Evolutionary conservation across 2,888 invertebrate species (phyloP).

Genomic region (Pristionchus mayeri): DNA sequence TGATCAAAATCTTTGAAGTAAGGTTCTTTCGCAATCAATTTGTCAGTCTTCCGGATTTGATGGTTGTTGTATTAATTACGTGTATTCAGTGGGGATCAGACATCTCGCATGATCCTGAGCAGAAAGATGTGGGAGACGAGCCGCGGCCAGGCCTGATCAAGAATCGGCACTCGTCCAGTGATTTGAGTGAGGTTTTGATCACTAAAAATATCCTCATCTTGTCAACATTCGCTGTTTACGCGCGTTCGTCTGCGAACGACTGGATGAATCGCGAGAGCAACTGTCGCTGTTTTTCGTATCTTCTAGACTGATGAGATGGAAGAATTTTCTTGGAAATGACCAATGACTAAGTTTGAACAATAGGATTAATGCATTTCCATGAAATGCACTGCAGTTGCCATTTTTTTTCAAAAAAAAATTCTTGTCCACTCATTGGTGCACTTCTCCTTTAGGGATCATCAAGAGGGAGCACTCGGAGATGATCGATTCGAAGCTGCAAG

Average conservation of each 20-base stretch:
- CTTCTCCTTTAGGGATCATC: slow-evolving; percentile 74
- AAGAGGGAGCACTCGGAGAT: slow-evolving; percentile 64
- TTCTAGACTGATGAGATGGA: no score
- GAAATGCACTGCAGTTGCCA: no score
- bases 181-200: slow-evolving; percentile 55
- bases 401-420: no score
- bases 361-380: no score
- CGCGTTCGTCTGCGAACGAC: not conserved
- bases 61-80: no score
- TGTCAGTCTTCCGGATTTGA: no score
- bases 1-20: slow-evolving; percentile 94
- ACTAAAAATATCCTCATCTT: not conserved
- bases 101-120: slow-evolving; percentile 45
- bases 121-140: slow-evolving; percentile 50
- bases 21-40: no score
- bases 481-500: slow-evolving; percentile 62
- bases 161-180: slow-evolving; percentile 56
- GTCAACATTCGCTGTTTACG: slow-evolving; percentile 2
- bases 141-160: slow-evolving; percentile 40
- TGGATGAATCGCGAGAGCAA: not conserved
- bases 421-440: no score
- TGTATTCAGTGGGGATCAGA: slow-evolving; percentile 67
- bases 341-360: no score
- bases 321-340: no score
- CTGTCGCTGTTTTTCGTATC: slow-evolving; percentile 28